Base-by-base conservation (phyloP, 2,888 invertebrate genomes). In the Listrodromus nycthemerus region DNA sequence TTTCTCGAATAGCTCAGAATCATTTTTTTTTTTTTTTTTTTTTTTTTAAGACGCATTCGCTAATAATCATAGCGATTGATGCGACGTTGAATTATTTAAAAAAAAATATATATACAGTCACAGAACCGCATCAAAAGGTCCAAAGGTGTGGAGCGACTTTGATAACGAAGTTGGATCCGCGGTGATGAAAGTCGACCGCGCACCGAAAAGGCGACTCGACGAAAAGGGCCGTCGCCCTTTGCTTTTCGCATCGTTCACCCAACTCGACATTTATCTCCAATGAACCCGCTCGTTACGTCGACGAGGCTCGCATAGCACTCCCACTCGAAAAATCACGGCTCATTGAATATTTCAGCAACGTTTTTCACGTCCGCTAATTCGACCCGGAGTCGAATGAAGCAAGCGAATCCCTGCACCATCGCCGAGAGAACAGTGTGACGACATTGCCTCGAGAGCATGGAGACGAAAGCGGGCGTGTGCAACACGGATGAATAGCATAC, bases 291-390 rank as follows among this genome's bases (percentile, higher is more conserved):
- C 78, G 63, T 82, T 78, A 77, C 30, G 41, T 63, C 50, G n/a
- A 55, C 55, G 52, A 58, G 37, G 21, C 27, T 45, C 2, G 13
- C 4, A 77, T 45, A 33, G 48, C 48, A 33, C 30, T 16, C 16
- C 50, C 33, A 33, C 50, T 63, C 50, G 41, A 75, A 75, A 79
- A 71, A 75, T 70, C 10, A 58, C 58, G 66, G 41, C 71, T 76
- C 76, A 80, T 83, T 83, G 83, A 80, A 80, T 80, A 76, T 80
- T 83, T 83, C 41, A 83, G 37, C 21, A 24, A 21, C 1, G 66
- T 41, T 50, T 58, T 52, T 66, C 66, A 50, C 50, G 75, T 48
- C 66, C 58, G 45, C 61, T 80, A 80, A 80, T 83, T 83, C 37
- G 71, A 71, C 58, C 65, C 80, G 37, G 33, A 37, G 24, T 58